These are phyloP conservation scores for Ridgeia piscesae DNA, from an alignment of 1,140 invertebrate species.

Conservation along the genomic window DNA sequence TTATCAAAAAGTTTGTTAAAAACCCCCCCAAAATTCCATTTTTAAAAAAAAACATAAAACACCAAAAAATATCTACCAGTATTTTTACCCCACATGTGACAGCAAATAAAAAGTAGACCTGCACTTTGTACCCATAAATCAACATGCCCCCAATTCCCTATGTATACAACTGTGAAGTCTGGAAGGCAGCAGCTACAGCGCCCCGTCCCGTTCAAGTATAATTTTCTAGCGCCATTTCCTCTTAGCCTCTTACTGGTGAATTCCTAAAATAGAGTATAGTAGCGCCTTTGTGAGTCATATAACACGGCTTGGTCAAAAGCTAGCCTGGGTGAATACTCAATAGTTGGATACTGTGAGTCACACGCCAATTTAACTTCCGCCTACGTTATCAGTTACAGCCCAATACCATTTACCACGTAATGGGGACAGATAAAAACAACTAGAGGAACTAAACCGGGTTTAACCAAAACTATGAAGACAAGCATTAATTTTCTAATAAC, in stretches of 20 bases:
- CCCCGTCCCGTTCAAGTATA: not conserved
- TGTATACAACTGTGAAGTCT: not conserved
- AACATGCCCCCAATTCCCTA: not conserved
- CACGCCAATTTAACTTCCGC: not conserved
- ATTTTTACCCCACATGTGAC: too few relatives aligned
- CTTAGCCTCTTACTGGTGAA: not conserved
- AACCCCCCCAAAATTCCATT: too few relatives aligned
- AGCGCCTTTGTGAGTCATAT: not conserved
- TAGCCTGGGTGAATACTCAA: not conserved
- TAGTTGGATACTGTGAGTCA: not conserved
- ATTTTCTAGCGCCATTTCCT: not conserved
- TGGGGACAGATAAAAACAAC: not conserved
- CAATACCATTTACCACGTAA: not conserved
- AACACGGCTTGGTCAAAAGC: not conserved
- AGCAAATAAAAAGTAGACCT: too few relatives aligned
- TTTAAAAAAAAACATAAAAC: too few relatives aligned
- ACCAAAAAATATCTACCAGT: too few relatives aligned
- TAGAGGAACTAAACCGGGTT: not conserved
- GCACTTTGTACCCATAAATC: not conserved
- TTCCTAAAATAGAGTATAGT: not conserved
- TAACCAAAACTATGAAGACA: not conserved
- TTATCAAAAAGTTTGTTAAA: too few relatives aligned
- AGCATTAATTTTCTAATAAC: not conserved
- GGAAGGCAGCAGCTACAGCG: not conserved
- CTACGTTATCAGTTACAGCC: not conserved